phyloP scores from a whole-genome alignment of 2,113 vertebrate genomes.

The Scortum barcoo region DNA sequence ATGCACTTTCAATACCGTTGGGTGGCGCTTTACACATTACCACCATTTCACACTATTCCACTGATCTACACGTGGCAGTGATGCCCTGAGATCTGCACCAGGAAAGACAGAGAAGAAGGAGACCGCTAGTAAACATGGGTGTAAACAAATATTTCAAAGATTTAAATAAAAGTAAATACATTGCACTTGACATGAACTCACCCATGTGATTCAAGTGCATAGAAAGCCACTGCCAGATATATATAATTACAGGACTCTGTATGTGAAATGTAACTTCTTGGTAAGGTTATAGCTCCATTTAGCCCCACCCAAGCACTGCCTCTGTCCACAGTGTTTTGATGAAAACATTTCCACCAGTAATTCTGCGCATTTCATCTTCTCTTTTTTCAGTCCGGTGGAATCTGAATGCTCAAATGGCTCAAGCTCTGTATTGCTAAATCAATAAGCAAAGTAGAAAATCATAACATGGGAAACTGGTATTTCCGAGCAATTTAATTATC shows the following conservation, averaged over 20 bases:
- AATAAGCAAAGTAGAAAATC: background rate
- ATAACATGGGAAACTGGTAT: background rate
- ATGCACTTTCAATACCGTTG: background rate
- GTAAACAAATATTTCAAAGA: background rate
- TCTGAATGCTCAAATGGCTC: background rate
- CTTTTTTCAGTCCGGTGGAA: background rate
- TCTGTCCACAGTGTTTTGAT: background rate
- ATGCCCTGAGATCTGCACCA: background rate
- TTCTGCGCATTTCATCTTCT: background rate
- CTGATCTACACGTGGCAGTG: background rate
- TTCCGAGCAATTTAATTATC: conserved; percentile 11
- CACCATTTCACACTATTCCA: background rate
- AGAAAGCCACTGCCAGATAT: no score
- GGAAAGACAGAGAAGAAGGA: background rate
- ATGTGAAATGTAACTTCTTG: background rate
- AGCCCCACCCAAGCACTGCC: background rate
- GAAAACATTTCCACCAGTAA: background rate
- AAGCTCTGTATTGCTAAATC: background rate
- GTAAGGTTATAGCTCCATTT: background rate
- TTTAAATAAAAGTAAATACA: background rate
- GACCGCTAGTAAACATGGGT: background rate
- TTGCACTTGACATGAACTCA: background rate
- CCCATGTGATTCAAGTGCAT: background rate
- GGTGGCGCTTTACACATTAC: background rate
- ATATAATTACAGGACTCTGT: background rate